Evolutionary conservation across 2,888 invertebrate genomes (phyloP).

Genomic region (Archaeoteleia sp.): DNA sequence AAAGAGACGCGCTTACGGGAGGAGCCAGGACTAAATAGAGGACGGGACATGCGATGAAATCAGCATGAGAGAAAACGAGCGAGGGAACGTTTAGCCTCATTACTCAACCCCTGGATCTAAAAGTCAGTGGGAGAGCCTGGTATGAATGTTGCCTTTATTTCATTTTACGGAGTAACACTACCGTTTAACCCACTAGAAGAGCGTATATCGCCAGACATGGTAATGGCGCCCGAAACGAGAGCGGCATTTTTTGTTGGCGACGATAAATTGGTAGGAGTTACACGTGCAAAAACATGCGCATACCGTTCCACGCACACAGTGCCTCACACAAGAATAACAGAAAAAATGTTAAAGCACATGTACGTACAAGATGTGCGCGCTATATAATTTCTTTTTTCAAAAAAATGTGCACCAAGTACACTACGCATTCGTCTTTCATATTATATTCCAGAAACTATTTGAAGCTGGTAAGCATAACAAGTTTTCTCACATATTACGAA

Average conservation of each 20-base stretch:
- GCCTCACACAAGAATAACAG: not conserved
- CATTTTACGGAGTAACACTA: slow-evolving; percentile 58
- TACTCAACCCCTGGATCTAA: slow-evolving; percentile 28
- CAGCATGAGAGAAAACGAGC: slow-evolving; percentile 7
- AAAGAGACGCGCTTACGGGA: no score
- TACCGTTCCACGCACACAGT: slow-evolving; percentile 7
- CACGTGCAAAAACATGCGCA: slow-evolving; percentile 2
- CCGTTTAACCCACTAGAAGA: slow-evolving; percentile 55
- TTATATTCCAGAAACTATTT: no score
- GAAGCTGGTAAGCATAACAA: no score
- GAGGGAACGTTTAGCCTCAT: slow-evolving; percentile 26
- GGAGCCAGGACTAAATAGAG: no score
- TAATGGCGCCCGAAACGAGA: slow-evolving; percentile 57
- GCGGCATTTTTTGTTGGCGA: slow-evolving; percentile 52
- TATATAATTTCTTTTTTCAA: no score
- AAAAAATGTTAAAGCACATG: no score
- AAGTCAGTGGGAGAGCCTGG: slow-evolving; percentile 19
- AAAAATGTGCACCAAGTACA: no score
- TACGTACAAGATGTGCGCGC: no score
- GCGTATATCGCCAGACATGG: slow-evolving; percentile 55
- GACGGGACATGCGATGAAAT: slow-evolving; percentile 6
- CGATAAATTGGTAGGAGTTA: slow-evolving; percentile 46
- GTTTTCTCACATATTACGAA: no score
- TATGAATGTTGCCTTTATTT: slow-evolving; percentile 64
- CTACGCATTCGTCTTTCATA: no score